Conservation (phyloP, 1,140 invertebrate species). For the Asobara japonica region DNA sequence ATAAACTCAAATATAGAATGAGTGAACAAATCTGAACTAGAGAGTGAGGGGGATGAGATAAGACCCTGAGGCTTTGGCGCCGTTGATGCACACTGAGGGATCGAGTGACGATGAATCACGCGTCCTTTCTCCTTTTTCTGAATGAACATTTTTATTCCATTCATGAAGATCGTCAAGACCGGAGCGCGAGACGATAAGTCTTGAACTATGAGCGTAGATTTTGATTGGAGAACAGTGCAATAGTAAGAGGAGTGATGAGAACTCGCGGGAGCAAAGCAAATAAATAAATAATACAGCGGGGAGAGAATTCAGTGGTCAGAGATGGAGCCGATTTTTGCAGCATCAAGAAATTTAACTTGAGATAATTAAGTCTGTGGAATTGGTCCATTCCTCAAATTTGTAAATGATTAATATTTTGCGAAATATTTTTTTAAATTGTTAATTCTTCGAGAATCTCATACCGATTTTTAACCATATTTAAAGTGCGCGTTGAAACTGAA, state of each 20-base stretch:
- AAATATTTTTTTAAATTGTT: too few relatives aligned
- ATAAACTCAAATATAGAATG: background rate
- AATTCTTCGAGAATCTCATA: too few relatives aligned
- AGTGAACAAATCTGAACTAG: background rate
- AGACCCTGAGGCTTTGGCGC: background rate
- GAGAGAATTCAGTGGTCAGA: too few relatives aligned
- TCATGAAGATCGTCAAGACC: background rate
- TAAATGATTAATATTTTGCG: too few relatives aligned
- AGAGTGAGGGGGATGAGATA: background rate
- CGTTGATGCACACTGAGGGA: background rate
- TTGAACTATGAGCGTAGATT: background rate
- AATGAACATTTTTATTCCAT: slow-evolving; percentile 2
- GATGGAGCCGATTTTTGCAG: too few relatives aligned
- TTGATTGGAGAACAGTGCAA: background rate
- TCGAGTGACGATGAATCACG: slow-evolving; percentile 22
- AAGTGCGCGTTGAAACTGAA: too few relatives aligned
- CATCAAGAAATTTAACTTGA: too few relatives aligned
- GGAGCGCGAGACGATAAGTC: background rate
- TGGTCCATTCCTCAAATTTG: too few relatives aligned
- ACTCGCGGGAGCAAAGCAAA: too few relatives aligned
- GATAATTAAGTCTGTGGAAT: too few relatives aligned
- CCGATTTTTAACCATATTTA: too few relatives aligned
- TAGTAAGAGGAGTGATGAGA: background rate
- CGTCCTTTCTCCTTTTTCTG: background rate
- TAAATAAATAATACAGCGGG: too few relatives aligned